Evolutionary conservation across 2,888 invertebrate genomes (phyloP).

Genomic region (Eupithecia subfuscata): DNA sequence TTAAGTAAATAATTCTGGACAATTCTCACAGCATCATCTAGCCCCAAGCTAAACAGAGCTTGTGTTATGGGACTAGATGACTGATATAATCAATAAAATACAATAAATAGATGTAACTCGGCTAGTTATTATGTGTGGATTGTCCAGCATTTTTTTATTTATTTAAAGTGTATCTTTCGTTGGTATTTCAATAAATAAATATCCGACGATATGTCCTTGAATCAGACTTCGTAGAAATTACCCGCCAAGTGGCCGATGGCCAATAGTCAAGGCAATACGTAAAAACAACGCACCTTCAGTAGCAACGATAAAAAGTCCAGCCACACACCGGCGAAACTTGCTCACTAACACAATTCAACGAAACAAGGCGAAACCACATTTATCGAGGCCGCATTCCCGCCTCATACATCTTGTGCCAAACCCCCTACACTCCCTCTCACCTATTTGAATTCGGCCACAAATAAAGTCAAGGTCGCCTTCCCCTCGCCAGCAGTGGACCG

Average conservation of each 20-base stretch:
- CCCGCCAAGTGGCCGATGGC: background rate
- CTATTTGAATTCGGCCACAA: slow-evolving; percentile 23
- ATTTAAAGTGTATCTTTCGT: background rate
- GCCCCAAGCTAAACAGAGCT: no score
- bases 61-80: no score
- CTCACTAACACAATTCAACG: slow-evolving; percentile 18
- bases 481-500: background rate
- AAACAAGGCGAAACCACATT: slow-evolving; percentile 11
- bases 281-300: background rate
- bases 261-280: background rate
- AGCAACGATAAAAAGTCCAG: background rate
- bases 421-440: background rate
- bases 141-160: no score
- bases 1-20: no score
- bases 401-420: slow-evolving; percentile 13
- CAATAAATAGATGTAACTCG: no score
- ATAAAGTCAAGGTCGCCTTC: slow-evolving; percentile 23
- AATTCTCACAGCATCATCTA: no score
- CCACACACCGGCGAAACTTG: background rate
- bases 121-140: no score
- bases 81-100: no score
- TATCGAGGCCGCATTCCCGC: slow-evolving; percentile 4
- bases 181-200: background rate
- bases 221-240: background rate
- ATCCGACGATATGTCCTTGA: background rate